A percentile compares a stretch with the other conserved stretches of the same genome.
These are phyloP conservation scores for Kryphioiulus occultus DNA, from an alignment of 2,888 invertebrate genomes.

Conservation along the genomic window DNA sequence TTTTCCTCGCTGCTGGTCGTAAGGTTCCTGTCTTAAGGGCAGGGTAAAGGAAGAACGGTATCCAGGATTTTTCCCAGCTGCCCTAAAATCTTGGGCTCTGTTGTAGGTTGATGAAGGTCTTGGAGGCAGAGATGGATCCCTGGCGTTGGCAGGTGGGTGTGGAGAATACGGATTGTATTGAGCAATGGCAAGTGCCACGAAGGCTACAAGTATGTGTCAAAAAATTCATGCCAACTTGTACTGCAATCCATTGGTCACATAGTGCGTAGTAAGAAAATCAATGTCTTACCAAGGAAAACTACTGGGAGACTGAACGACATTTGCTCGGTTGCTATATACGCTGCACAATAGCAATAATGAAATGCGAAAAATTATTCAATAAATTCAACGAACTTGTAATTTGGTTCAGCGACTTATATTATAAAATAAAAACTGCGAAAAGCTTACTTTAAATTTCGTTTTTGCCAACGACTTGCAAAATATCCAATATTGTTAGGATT, in stretches of 20 bases:
- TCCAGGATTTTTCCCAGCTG: conserved; percentile 25
- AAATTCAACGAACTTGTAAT: neutral
- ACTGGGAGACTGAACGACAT: neutral
- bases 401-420: neutral
- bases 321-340: neutral
- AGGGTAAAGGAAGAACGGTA: neutral
- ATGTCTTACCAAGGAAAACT: conserved; percentile 10
- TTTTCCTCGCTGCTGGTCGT: neutral
- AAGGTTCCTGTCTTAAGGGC: neutral
- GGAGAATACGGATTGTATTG: conserved; percentile 39
- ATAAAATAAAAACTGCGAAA: neutral
- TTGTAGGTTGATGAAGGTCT: conserved; percentile 10
- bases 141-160: conserved; percentile 42
- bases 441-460: too few species aligned
- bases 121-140: conserved; percentile 9
- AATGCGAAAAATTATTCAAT: too few species aligned
- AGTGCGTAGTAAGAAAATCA: neutral
- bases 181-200: neutral
- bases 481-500: too few species aligned
- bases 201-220: neutral
- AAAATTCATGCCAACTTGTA: neutral
- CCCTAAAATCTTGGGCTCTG: conserved; percentile 1
- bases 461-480: too few species aligned
- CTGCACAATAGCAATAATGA: neutral
- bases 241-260: neutral